Evolutionary conservation across 2,113 vertebrate genomes (phyloP).

Genomic region (Ancistrus triradiatus): DNA sequence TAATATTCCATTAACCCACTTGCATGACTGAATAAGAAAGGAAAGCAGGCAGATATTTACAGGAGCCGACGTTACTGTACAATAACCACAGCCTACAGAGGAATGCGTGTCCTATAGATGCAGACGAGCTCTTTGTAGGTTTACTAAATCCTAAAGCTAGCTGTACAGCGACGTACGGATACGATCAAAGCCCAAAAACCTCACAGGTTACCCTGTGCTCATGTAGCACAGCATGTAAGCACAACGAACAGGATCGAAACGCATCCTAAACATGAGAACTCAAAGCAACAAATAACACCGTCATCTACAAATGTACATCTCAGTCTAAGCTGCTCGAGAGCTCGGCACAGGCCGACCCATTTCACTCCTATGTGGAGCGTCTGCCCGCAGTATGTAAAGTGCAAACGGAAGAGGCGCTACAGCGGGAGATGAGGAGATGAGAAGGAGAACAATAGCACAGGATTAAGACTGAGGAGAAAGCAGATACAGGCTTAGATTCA

Average conservation of each 20-base stretch:
- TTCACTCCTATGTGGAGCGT: no score
- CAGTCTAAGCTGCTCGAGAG: not conserved
- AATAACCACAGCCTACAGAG: not conserved
- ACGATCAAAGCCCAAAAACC: not conserved
- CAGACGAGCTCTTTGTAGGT: not conserved
- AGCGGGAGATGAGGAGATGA: not conserved
- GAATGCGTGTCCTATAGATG: no score
- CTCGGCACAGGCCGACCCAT: no score
- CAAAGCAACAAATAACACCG: not conserved
- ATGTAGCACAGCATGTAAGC: not conserved
- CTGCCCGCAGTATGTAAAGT: conserved; percentile 25
- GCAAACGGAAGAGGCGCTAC: conserved; percentile 22
- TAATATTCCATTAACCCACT: no score
- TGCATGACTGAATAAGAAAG: not conserved
- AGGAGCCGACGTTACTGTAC: conserved; percentile 9
- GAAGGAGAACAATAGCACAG: not conserved
- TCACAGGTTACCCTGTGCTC: not conserved
- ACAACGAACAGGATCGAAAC: not conserved
- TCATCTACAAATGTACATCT: conserved; percentile 43
- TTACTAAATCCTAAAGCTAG: not conserved
- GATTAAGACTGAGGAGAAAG: not conserved
- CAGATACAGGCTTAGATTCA: not conserved
- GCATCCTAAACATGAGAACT: not conserved
- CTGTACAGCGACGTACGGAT: not conserved
- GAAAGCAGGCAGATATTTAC: conserved; percentile 12